Evolutionary conservation across 2,888 invertebrate species (phyloP).

Genomic region (Mamestra brassicae): DNA sequence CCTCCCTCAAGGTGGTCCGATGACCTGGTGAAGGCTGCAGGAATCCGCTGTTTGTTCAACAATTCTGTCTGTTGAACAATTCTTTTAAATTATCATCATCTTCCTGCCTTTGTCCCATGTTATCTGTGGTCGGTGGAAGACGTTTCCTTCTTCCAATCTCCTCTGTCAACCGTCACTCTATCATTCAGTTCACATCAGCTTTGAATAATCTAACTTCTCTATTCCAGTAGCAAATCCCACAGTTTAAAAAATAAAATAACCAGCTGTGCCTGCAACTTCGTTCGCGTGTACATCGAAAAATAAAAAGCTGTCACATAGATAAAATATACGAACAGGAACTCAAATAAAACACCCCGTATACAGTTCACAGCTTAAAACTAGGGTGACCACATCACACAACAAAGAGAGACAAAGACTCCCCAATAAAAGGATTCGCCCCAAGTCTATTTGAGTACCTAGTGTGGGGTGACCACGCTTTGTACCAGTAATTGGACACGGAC

Average conservation of each 20-base stretch:
- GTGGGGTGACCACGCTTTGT: conserved; percentile 56
- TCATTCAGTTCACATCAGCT: no score
- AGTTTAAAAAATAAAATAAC: not conserved
- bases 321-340: not conserved
- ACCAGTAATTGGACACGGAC: conserved; percentile 72
- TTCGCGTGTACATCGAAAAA: not conserved
- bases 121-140: no score
- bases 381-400: conserved; percentile 60
- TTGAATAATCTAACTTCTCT: not conserved
- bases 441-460: conserved; percentile 51
- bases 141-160: no score
- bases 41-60: no score
- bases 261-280: no score
- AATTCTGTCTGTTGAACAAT: no score
- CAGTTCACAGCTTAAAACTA: conserved; percentile 42
- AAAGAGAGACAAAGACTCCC: conserved; percentile 35
- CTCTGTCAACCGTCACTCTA: no score
- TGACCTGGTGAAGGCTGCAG: no score
- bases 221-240: not conserved
- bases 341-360: conserved; percentile 17
- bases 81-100: no score
- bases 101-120: no score
- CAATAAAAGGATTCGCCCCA: conserved; percentile 51
- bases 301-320: no score
- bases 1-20: no score